Evolutionary conservation across 1,140 invertebrate genomes (phyloP), one percentile per base, ranked within the genome.

Genomic region (Choristoneura fumiferana): DNA sequence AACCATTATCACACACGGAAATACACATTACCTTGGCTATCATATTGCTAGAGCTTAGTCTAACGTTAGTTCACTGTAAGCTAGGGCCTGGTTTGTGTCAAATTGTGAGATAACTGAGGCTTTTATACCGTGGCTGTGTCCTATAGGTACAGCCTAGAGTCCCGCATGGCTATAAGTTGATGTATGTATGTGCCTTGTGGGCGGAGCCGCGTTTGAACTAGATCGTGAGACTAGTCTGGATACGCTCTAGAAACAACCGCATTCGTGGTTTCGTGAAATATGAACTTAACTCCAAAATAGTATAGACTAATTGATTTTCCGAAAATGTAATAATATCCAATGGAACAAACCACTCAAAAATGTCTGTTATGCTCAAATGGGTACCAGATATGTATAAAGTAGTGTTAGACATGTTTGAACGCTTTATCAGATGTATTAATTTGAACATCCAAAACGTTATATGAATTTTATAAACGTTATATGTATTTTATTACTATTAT

Each of bases 31-130:
- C 85, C 85, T 88, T 88, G 39, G 69, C 76, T 65, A 85, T 84
- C 85, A 88, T 88, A 81, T 78, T 84, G 49, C 66, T 68, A 69
- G 61, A 64, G 63, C 64, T 73, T 69, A 71, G 62, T 65, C 73
- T 76, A 69, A 78, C 76, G 58, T 76, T 83, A 75, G 69, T 70
- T 74, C 73, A 75, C 67, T 62, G 55, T 78, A 65, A 72, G 76
- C 75, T 81, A 81, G 71, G 80, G 69, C 76, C 78, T 73, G 75
- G 72, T 81, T 69, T 85, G 83, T 88, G 79, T 74, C 77, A 74
- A 80, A 88, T 73, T 76, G 67, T 77, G 35, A 73, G 76, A 84
- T 81, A 81, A 64, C 77, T 66, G 65, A 71, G 59, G 76, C 75
- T 86, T 88, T 78, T 88, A 88, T 88, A 88, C 67, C 59, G 68